Evolutionary conservation across 2,888 invertebrate species (phyloP), one percentile per base, ranked within the genome.

Genomic region (Andrena dorsata): DNA sequence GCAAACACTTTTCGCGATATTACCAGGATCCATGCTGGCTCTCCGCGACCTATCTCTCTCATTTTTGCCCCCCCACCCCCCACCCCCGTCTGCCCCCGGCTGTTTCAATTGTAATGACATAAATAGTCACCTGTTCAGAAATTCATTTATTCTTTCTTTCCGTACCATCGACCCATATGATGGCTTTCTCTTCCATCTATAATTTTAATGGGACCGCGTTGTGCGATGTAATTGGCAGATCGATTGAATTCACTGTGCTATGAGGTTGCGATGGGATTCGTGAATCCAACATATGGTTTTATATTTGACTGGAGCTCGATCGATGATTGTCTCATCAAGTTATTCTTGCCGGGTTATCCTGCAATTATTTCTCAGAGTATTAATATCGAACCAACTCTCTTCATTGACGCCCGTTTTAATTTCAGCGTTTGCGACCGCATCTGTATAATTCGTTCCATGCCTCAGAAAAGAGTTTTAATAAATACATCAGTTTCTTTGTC

Each of bases 1-100:
- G 93, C 92, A 93, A 93, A 93, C 92, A 93, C 92, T 93, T 93
- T 93, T 91, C 91, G 89, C 91, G 91, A 93, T 93, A 93, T 93
- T 93, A 92, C 92, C 88, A 89, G 89, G 87, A 85, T 85, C 85
- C 83, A 82, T 80, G 65, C 82, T 87, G 85, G 84, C 79, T 86
- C 85, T 82, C 82, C 68, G 75, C 81, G 83, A 77, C 73, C 56
- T 26, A 23, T 26, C 56, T 23, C 79, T 83, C 85, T 78, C 84
- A 66, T 86, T 80, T 84, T 86, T 63, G 66, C 60, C 63, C 63
- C 26, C 64, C 26, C 56, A 58, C 58, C n/a, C 61, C 35, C 20
- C 74, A 47, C 58, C 41, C 26, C 51, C 26, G 53, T 63, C 47
- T 75, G 35, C 30, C 51, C 30, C 30, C 65, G 23, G 65, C 60